These are phyloP conservation scores for Matsumyia berberina DNA, from an alignment of 2,888 invertebrate species.

Conservation along the genomic window DNA sequence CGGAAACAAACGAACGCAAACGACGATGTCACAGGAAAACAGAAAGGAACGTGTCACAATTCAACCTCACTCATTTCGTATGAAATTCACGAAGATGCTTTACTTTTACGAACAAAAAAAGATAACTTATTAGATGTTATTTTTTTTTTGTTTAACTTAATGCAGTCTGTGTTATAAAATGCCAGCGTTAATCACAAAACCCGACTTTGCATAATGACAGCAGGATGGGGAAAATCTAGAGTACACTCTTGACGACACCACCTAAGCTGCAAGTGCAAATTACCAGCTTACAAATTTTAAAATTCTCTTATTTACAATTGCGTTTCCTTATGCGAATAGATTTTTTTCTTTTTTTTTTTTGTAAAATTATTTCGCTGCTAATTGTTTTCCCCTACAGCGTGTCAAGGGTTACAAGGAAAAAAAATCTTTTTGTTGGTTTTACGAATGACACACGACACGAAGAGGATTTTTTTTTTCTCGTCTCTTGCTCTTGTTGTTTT, in stretches of 20 bases:
- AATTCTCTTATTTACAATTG: slow-evolving; percentile 60
- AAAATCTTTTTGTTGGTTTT: slow-evolving; percentile 50
- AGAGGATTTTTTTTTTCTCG: slow-evolving; percentile 50
- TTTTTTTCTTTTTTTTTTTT: slow-evolving; percentile 1
- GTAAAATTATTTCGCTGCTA: slow-evolving; percentile 26
- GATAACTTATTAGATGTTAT: not conserved
- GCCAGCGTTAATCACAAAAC: slow-evolving; percentile 60
- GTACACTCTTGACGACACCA: slow-evolving; percentile 56
- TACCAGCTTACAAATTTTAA: slow-evolving; percentile 24
- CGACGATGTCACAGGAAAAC: slow-evolving; percentile 69
- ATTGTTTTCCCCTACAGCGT: slow-evolving; percentile 45
- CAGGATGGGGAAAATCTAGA: slow-evolving; percentile 56
- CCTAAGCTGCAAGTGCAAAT: slow-evolving; percentile 24
- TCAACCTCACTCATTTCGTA: slow-evolving; percentile 68
- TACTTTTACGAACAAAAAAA: too few relatives aligned
- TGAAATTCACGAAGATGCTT: slow-evolving; percentile 24
- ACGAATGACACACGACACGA: slow-evolving; percentile 59
- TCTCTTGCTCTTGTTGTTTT: slow-evolving; percentile 66
- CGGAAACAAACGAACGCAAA: slow-evolving; percentile 59
- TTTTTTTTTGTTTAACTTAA: slow-evolving; percentile 25
- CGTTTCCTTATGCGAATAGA: slow-evolving; percentile 6
- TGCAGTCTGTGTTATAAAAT: slow-evolving; percentile 46
- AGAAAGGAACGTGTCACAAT: slow-evolving; percentile 73
- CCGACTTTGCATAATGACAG: slow-evolving; percentile 67
- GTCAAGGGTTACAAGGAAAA: slow-evolving; percentile 35